phyloP scores from a whole-genome alignment of 2,113 vertebrate genomes.

The Marcusenius ussheri region DNA sequence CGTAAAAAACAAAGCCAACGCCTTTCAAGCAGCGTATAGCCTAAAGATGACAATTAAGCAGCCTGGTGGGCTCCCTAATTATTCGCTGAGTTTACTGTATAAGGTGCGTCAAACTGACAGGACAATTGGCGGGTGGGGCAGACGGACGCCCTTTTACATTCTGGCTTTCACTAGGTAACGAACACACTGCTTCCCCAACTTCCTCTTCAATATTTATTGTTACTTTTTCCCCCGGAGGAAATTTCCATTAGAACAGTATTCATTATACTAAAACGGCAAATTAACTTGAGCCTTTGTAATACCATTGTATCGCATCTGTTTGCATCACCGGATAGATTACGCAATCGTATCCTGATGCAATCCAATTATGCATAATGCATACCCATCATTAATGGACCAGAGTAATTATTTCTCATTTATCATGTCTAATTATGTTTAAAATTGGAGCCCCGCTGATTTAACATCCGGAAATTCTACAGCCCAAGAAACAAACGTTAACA shows the following conservation, averaged over 20 bases:
- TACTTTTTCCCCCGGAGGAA: neutral
- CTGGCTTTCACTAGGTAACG: neutral
- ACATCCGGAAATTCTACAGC: neutral
- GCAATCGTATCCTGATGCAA: slow-evolving; percentile 9
- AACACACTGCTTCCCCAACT: neutral
- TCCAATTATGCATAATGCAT: neutral
- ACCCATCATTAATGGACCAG: slow-evolving; percentile 1
- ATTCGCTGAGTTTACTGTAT: neutral
- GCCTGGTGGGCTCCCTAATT: neutral
- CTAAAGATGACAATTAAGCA: neutral
- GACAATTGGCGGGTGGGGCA: neutral
- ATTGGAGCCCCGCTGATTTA: neutral
- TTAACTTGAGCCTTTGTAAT: neutral
- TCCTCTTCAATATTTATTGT: neutral
- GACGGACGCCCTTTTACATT: neutral
- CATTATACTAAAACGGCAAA: slow-evolving; percentile 5
- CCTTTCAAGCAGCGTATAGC: neutral
- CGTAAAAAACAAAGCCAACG: neutral
- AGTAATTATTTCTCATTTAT: slow-evolving; percentile 14
- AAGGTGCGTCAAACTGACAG: neutral
- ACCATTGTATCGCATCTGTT: neutral
- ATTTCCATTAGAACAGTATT: neutral
- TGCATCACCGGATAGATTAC: neutral
- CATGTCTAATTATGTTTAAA: slow-evolving; percentile 16
- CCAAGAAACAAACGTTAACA: neutral